Base-by-base conservation (phyloP, 1,140 invertebrate species). In the Drosophila albomicans region DNA sequence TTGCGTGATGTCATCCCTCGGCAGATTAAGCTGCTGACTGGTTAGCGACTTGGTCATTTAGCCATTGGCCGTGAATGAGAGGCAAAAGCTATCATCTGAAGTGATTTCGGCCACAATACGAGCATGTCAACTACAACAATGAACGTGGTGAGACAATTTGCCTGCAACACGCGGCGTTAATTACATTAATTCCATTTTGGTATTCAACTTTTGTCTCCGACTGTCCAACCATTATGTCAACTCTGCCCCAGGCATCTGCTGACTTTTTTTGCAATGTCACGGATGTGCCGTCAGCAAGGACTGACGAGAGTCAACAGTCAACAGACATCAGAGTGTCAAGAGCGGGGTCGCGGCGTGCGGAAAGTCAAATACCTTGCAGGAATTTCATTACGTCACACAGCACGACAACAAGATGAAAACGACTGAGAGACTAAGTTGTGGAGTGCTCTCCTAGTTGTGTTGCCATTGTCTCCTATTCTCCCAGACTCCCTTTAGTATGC, bases 351-450 rank as follows among this genome's bases (percentile, higher is more conserved):
- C 11, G 32, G 6, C 16, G 5, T 41, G 43, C 5, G 6, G 15
- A 25, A 56, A 15, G 49, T 38, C 63, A 68, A 79, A 74, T 65
- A 74, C 69, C 59, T 78, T 49, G 43, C 59, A 32, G 69, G 69
- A 79, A 78, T 78, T 79, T 78, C 69, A 79, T 79, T 78, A 79
- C 59, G 41, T 69, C 69, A 79, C 11, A 73, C 63, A 68, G 45
- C 71, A 49, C 48, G 11, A 43, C 35, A 59, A 25, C 16, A 15
- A 38, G 35, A 7, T 10, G 7, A 10, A 32, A 8, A 32, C 20
- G 32, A 32, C 32, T 5, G 6, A 8, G 32, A 32, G 32, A 32
- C 20, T 25, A 5, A 49, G 46, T 64, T 35, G 38, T 56, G 72
- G 72, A 76, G 69, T 67, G 64, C 48, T 25, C 10, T 30, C 13